Evolutionary conservation across 2,113 vertebrate genomes (phyloP), one percentile per base, ranked within the genome.

Genomic region (rat (Rattus norvegicus)): DNA sequence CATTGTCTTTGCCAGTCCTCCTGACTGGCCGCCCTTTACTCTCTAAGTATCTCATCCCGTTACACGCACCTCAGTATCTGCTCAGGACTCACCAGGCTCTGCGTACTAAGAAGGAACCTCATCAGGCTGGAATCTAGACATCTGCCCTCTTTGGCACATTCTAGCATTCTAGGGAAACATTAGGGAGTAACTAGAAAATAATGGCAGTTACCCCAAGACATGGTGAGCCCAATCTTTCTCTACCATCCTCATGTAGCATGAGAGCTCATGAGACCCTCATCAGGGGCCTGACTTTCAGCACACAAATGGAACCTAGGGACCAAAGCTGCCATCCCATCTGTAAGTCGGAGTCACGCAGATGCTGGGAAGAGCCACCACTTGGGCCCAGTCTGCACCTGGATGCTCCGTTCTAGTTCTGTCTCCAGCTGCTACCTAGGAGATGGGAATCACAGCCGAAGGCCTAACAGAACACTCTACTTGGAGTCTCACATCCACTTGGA

Each of bases 141-240:
- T 20, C 54, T 56, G 20, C 20, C 36, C 10, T n/a, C 54, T 83
- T 67, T 90, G 52, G 86, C 61, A 92, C 75, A 52, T 73, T 89
- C 56, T 79, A 36, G 56, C 75, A 52, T 73, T 89, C 56, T 79
- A 36, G 56, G 63, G n/a, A 30, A 26, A 59, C 61, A 26, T 65
- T 87, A 19, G 76, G 36, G 22, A 92, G 30, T 93, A 61, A 94
- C 22, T 90, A 75, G 92, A 87, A 96, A 93, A 20, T 86, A 81
- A 70, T 93, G 63, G 61, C 28, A 63, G 54, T 83, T 61, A 83
- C 33, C 54, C 36, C 80, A 83, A 59, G 79, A 56, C 59, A 43
- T 65, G 63, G 63, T 0, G 2, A 47, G 39, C 88, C 88, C 72
- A 95, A 33, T 59, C 72, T 77, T 73, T 43, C 81, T 89, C 88